Evolutionary conservation across 1,140 invertebrate genomes (phyloP).

Genomic region (Apis dorsata): DNA sequence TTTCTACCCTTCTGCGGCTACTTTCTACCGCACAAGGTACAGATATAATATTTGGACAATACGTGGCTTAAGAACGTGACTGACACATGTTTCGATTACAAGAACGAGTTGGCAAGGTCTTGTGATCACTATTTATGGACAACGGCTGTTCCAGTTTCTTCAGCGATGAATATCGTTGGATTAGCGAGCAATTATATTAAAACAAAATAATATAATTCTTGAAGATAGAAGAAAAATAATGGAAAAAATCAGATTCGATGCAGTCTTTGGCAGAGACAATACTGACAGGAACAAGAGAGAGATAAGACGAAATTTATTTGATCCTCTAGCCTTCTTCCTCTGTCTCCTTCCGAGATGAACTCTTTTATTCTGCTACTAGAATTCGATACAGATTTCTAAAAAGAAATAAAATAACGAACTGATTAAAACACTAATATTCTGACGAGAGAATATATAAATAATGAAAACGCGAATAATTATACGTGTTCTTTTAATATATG

Average conservation of each 20-base stretch:
- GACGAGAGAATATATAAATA: background rate
- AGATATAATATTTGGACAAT: background rate
- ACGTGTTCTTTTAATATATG: too few relatives aligned
- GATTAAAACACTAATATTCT: constrained; percentile 26
- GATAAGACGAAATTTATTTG: constrained; percentile 13
- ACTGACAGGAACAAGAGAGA: background rate
- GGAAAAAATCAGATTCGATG: background rate
- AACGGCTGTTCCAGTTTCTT: constrained; percentile 21
- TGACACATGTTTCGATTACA: constrained; percentile 14
- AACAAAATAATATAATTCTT: background rate
- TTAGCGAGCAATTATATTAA: background rate
- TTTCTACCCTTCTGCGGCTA: background rate
- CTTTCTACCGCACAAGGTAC: too few relatives aligned
- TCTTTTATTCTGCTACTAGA: background rate
- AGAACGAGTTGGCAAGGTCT: background rate
- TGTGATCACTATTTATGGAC: background rate
- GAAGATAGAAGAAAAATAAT: background rate
- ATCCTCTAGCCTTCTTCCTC: constrained; percentile 19
- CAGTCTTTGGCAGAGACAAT: background rate
- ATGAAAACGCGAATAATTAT: background rate
- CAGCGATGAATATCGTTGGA: background rate
- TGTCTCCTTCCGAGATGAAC: constrained; percentile 2
- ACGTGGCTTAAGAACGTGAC: background rate
- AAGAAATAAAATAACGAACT: constrained; percentile 41
- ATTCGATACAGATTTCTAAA: constrained; percentile 48